Conservation (phyloP, 92 coral and sea anemone species). For the Zoanthus sansibaricus region DNA sequence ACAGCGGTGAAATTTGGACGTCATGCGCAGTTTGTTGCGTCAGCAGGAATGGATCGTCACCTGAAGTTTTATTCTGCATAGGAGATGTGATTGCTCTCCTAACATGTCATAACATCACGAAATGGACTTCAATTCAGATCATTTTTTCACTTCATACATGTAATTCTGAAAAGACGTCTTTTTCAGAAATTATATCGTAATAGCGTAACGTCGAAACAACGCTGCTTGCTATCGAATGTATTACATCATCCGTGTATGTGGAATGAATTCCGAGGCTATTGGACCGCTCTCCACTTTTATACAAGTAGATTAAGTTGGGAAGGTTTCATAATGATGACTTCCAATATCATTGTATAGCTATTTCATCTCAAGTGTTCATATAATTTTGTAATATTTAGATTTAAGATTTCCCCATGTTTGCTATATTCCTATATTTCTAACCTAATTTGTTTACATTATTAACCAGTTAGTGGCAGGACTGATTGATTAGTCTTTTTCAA, state of each 20-base stretch:
- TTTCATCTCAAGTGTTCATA: not conserved
- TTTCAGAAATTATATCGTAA: not conserved
- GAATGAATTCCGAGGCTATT: not conserved
- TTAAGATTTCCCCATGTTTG: too few species aligned
- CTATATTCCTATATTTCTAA: too few species aligned
- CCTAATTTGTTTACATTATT: too few species aligned
- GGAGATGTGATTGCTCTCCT: not conserved
- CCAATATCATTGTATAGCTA: not conserved
- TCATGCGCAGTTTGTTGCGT: slow-evolving; percentile 89
- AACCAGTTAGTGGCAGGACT: too few species aligned
- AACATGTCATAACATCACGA: not conserved
- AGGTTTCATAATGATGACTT: not conserved
- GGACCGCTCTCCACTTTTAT: not conserved
- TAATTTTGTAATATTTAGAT: too few species aligned
- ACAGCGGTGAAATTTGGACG: slow-evolving; percentile 97
- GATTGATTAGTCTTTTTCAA: too few species aligned
- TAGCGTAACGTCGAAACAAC: not conserved
- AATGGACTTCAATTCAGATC: not conserved
- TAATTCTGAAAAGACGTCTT: not conserved
- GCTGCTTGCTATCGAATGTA: not conserved
- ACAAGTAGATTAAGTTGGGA: not conserved
- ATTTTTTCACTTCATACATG: not conserved
- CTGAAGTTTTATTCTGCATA: slow-evolving; percentile 89
- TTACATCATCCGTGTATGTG: not conserved
- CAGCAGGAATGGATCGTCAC: slow-evolving; percentile 97